Base-by-base conservation (phyloP, 2,888 invertebrate species). In the Cosmopolites sordidus region DNA sequence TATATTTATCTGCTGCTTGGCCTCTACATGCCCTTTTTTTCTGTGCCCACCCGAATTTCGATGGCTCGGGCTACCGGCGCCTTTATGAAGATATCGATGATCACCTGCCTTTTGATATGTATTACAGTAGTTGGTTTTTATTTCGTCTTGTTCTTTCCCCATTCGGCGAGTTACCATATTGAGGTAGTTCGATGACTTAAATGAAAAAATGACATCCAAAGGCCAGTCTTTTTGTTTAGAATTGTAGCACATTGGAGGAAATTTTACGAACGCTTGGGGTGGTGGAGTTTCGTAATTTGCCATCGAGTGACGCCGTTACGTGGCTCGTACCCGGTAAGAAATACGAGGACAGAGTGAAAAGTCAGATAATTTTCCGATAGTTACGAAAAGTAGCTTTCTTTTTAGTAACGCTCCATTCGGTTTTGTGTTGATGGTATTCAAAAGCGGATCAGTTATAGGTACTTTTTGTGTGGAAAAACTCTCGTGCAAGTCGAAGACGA, bases 11-110 rank as follows among this genome's bases (percentile, higher is more conserved):
- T 49, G 30, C 2, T 56, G 14, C n/a, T 56, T 22, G 56, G 45
- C 5, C 42, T 44, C 30, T 56, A 56, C 39, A 41, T 46, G 52
- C 56, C 56, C 0, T 52, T 56, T 49, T 52, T 49, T 37, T 56
- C 56, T n/a, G 48, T 56, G 2, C 56, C 56, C 2, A 46, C 52
- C 1, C 16, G 9, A 9, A 39, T 37, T 16, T 41, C 42, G 11
- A 49, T 52, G 45, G 16, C 16, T 2, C 33, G 30, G 15, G 15
- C 12, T 16, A 52, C 49, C n/a, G 46, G 46, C 9, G 8, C 16
- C 8, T 52, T 45, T 16, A 4, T 56, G 30, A 56, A 56, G 33
- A 11, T 48, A 2, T 16, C 48, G 2, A 14, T 56, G 2, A 22
- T 49, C n/a, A 14, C 37, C 8, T 30, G 41, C n/a, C 12, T 52